Evolutionary conservation across 2,797 vertebrate species (phyloP), one percentile per base, ranked within the genome.

Genomic region (Heliangelus exortis): DNA sequence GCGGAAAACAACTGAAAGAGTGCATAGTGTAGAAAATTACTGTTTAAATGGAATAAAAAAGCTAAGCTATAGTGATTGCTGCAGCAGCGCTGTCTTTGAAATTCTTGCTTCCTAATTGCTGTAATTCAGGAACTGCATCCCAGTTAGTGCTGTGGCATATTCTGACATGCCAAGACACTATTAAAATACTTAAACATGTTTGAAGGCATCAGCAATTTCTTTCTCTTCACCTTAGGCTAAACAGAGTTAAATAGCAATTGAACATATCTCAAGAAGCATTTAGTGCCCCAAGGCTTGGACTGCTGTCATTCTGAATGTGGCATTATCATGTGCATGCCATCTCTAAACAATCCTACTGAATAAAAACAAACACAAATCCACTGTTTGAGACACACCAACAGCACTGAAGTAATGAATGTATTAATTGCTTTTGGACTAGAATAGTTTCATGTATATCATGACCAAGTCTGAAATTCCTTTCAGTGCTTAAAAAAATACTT

Each of bases 241-340:
- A 95, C 83, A 94, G 85, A 96, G 97, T 95, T 97, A 97, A 98
- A 97, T 76, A 97, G 94, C 95, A 97, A 97, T 81, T 97, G 96
- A 97, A 97, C 93, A 95, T 96, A 97, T 97, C 95, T 96, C 97
- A 97, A 97, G 98, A 97, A 98, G 97, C 97, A 89, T 97, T 97
- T 95, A 84, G 41, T 86, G 96, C 97, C 97, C 89, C 68, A 65
- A 91, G 95, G 97, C 96, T 95, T 92, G 96, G 96, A 81, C 91
- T 74, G 90, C 97, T 98, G 98, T 98, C 98, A 97, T 95, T 97
- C 69, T 75, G 88, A 97, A 98, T 98, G 95, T 96, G 95, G 91
- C 96, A 96, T 97, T 97, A 95, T 95, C 54, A 1, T 92, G 95
- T 67, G 85, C 90, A 92, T 39, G 92, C 91, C 96, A 90, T 85